Base-by-base conservation (phyloP, 2,797 vertebrate species). In the Serranus cabrilla region DNA sequence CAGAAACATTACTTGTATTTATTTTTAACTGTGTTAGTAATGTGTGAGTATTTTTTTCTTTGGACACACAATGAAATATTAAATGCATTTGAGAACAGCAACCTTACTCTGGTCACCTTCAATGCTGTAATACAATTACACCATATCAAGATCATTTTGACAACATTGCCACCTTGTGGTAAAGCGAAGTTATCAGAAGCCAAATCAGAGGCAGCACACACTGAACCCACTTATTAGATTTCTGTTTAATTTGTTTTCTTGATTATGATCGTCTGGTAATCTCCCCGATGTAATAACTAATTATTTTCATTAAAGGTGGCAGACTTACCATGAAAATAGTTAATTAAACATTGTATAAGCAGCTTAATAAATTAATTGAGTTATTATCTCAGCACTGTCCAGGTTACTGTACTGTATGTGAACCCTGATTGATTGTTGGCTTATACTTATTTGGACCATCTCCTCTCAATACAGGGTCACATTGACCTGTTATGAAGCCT, bases 131-230 rank as follows among this genome's bases (percentile, higher is more conserved):
- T 20, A 12, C 23, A 16, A 6, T 57, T 17, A 18, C 54, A 31
- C 11, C 46, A 74, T 63, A 57, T 43, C 23, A 27, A 54, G 13
- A 80, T 70, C 23, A 71, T 73, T 83, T 86, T 61, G 85, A 76
- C 87, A 89, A 89, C 76, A 87, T 67, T 83, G 91, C 89, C 90
- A 89, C 86, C 92, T 73, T 88, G 89, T 92, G 91, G 89, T 71
- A 20, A 76, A 60, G 13, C 0, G 0, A 55, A 68, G 66, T 81
- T 76, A 86, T 89, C 81, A 78, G 54, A 49, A 55, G 71, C 11
- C 23, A 64, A 56, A 79, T 71, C 50, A 25, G 17, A 59, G 23
- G 3, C 11, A 9, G 25, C 56, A 43, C 9, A 23, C 17, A 21
- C 4, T 39, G 11, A 61, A 39, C 62, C 5, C 18, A 56, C 5